Evolutionary conservation across 2,888 invertebrate species (phyloP).

Genomic region (Sabellastarte sp.): DNA sequence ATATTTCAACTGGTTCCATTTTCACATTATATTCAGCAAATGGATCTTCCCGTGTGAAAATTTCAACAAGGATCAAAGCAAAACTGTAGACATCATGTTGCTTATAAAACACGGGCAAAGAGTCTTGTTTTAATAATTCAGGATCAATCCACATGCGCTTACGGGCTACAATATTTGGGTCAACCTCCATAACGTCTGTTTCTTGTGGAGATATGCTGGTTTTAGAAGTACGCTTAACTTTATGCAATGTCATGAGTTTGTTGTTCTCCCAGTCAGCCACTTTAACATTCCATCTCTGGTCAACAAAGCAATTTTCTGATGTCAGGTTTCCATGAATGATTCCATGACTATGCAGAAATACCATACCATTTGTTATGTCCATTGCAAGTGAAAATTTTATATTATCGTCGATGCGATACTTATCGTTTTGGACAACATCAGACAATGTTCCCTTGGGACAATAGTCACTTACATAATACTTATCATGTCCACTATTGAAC

Average conservation of each 20-base stretch:
- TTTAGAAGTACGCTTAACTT: not conserved
- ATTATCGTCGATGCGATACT: slow-evolving; percentile 40
- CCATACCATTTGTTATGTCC: slow-evolving; percentile 40
- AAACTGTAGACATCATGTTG: slow-evolving; percentile 33
- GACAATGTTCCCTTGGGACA: slow-evolving; percentile 42
- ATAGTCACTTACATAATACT: slow-evolving; percentile 41
- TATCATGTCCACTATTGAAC: slow-evolving; percentile 22
- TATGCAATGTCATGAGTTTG: not conserved
- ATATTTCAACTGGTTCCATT: slow-evolving; percentile 23
- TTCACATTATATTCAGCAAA: slow-evolving; percentile 21
- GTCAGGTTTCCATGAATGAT: slow-evolving; percentile 49
- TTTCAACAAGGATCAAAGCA: slow-evolving; percentile 34
- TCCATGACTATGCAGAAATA: slow-evolving; percentile 44
- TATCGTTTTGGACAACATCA: slow-evolving; percentile 44
- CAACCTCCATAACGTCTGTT: not conserved
- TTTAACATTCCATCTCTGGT: slow-evolving; percentile 48
- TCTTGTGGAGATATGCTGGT: not conserved
- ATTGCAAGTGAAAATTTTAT: slow-evolving; percentile 44
- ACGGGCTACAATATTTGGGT: not conserved
- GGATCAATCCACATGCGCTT: slow-evolving; percentile 31
- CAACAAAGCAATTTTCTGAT: slow-evolving; percentile 44
- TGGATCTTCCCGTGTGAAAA: slow-evolving; percentile 35
- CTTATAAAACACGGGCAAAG: not conserved
- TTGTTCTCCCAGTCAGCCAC: slow-evolving; percentile 48
- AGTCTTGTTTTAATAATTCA: slow-evolving; percentile 19